Percentiles rank a stretch among this genome's conserved stretches.
Conservation (phyloP, 2,888 invertebrate genomes). For the Lithodes maja region DNA sequence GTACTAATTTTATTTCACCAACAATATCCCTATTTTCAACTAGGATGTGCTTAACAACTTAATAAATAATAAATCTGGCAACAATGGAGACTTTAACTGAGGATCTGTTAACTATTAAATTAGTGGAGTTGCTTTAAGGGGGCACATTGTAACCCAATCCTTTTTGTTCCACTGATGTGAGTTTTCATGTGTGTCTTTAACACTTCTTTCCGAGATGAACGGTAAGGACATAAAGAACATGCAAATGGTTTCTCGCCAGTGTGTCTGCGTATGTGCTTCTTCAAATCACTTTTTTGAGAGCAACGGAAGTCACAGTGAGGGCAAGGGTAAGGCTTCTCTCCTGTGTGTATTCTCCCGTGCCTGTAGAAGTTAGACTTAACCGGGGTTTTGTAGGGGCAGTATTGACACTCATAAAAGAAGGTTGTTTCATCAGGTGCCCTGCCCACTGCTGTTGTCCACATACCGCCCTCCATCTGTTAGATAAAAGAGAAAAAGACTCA, state of each 20-base stretch:
- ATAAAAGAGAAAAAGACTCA: too few species aligned
- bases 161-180: not conserved
- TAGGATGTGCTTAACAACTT: too few species aligned
- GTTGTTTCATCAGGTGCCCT: not conserved
- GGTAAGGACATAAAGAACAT: not conserved
- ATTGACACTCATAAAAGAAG: slow-evolving; percentile 40
- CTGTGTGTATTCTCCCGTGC: slow-evolving; percentile 52
- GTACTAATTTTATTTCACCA: too few species aligned
- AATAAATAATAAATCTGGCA: too few species aligned
- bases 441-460: not conserved
- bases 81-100: not conserved
- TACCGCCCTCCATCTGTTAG: not conserved
- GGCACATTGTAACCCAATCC: not conserved
- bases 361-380: slow-evolving; percentile 46
- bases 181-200: not conserved
- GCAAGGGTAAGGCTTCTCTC: slow-evolving; percentile 39
- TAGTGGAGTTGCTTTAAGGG: not conserved
- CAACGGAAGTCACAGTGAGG: slow-evolving; percentile 35
- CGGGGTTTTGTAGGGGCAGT: slow-evolving; percentile 52
- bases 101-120: not conserved
- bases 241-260: not conserved
- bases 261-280: not conserved
- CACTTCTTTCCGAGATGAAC: not conserved
- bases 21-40: too few species aligned
- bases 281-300: not conserved